These are phyloP conservation scores for Daboia siamensis DNA, from an alignment of 2,113 vertebrate genomes.

Conservation along the genomic window DNA sequence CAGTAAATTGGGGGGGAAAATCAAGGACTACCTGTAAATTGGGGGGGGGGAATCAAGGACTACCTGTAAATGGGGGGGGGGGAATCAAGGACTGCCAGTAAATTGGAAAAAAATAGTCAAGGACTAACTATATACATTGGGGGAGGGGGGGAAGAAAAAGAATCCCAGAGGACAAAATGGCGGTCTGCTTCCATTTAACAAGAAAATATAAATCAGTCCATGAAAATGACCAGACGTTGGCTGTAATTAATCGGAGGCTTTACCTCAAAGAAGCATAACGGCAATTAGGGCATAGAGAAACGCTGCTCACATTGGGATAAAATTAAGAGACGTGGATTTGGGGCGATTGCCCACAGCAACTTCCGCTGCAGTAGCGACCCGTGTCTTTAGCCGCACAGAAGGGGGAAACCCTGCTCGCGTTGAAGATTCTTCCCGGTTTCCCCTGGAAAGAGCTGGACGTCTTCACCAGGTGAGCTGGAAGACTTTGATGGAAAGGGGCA, in stretches of 20 bases:
- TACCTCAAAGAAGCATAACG: neutral
- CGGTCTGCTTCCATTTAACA: neutral
- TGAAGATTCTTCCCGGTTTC: neutral
- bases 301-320: no score
- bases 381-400: accelerated
- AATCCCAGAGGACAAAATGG: neutral
- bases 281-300: neutral
- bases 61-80: no score
- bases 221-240: neutral
- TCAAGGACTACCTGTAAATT: no score
- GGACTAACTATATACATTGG: no score
- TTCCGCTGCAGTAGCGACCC: accelerated
- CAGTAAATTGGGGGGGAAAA: no score
- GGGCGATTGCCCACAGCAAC: neutral
- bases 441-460: accelerated
- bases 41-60: no score
- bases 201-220: neutral
- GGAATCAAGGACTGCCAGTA: no score
- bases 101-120: no score
- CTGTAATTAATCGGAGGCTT: neutral
- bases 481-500: neutral
- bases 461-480: conserved; percentile 10
- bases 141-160: no score
- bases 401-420: neutral
- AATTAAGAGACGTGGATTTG: neutral